phyloP scores from a whole-genome alignment of 2,888 invertebrate species.

The Fragum whitleyi region DNA sequence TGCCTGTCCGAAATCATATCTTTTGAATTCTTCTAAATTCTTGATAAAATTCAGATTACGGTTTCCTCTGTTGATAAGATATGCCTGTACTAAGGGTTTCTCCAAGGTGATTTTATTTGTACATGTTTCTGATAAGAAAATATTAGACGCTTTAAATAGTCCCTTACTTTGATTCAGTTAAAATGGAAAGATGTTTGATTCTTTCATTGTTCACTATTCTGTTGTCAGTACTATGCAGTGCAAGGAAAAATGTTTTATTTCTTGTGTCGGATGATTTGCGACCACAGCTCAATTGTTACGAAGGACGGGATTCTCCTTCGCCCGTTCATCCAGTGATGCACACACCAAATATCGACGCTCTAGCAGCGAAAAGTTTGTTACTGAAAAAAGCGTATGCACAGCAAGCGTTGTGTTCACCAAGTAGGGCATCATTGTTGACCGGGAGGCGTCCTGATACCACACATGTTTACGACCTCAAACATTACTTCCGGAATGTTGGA shows the following conservation, averaged over 20 bases:
- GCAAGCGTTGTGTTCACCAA: slow-evolving; percentile 63
- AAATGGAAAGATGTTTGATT: no score
- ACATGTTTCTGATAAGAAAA: no score
- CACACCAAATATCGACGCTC: slow-evolving; percentile 69
- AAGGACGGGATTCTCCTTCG: slow-evolving; percentile 64
- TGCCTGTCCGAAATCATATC: no score
- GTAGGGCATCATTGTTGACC: slow-evolving; percentile 65
- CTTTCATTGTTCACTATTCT: neutral
- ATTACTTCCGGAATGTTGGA: slow-evolving; percentile 66
- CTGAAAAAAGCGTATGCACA: slow-evolving; percentile 68
- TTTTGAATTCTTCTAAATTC: no score
- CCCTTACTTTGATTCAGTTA: no score
- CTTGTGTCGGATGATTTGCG: slow-evolving; percentile 60
- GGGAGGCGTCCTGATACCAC: slow-evolving; percentile 71
- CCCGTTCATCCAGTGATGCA: slow-evolving; percentile 66
- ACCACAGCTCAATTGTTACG: slow-evolving; percentile 64
- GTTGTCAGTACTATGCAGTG: neutral
- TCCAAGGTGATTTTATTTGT: no score
- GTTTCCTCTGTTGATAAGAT: no score
- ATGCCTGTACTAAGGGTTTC: no score
- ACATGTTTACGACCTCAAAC: slow-evolving; percentile 56
- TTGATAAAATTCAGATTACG: no score
- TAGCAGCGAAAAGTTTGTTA: slow-evolving; percentile 66
- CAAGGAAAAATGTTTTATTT: slow-evolving; percentile 52
- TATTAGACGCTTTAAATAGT: no score